Evolutionary conservation across 1,140 invertebrate species (phyloP).

Genomic region (Polypedilum pembai): DNA sequence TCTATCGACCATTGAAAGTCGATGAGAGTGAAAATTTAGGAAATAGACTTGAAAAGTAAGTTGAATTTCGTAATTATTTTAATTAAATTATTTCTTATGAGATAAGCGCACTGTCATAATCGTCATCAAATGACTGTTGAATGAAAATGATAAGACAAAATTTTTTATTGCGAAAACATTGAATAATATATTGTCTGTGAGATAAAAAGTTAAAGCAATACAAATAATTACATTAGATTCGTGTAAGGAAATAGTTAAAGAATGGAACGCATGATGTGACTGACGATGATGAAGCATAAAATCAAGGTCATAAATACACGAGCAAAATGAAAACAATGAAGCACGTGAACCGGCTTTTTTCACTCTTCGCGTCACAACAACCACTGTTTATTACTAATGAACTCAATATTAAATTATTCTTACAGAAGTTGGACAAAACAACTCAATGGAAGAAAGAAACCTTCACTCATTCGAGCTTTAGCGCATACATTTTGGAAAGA

Average conservation of each 20-base stretch:
- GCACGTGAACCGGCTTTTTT: conserved; percentile 24
- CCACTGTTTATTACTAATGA: background rate
- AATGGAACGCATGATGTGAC: background rate
- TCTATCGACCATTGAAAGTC: conserved; percentile 48
- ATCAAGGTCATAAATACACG: background rate
- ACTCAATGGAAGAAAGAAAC: conserved; percentile 25
- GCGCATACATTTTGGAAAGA: conserved; percentile 28
- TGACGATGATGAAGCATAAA: conserved; percentile 24
- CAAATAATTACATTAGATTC: background rate
- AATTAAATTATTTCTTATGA: background rate
- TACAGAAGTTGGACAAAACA: conserved; percentile 23
- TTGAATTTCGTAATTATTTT: conserved; percentile 21
- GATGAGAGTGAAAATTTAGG: conserved; percentile 48
- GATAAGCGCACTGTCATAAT: background rate
- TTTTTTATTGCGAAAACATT: no score
- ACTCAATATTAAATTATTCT: background rate
- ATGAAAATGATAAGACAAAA: no score
- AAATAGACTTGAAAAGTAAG: conserved; percentile 49
- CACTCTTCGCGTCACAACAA: background rate
- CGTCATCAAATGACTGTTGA: no score
- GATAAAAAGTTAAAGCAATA: background rate
- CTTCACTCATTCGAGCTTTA: conserved; percentile 28
- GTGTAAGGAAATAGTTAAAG: background rate
- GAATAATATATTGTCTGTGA: background rate
- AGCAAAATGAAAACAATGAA: conserved; percentile 15